Conservation (phyloP, 2,797 vertebrate species). For the Sarcoramphus papa region DNA sequence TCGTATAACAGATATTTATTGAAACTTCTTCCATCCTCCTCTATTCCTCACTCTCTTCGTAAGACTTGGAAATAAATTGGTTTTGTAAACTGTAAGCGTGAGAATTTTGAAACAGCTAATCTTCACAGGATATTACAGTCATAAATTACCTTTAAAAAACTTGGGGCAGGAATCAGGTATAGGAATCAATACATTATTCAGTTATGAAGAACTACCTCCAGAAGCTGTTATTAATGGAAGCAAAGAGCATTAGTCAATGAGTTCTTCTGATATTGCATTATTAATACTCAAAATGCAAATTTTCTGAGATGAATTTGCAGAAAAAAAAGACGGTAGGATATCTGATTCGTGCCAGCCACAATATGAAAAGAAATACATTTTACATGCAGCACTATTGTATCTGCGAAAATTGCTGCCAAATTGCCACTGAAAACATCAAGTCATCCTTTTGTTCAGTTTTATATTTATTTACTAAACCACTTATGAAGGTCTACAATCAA, state of each 20-base stretch:
- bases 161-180: background rate
- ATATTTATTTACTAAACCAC: constrained; percentile 32
- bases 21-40: background rate
- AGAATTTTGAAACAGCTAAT: constrained; percentile 17
- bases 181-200: background rate
- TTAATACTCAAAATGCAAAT: background rate
- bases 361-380: constrained; percentile 18
- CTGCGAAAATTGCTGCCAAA: background rate
- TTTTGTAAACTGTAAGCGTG: background rate
- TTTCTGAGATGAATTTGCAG: background rate
- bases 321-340: background rate
- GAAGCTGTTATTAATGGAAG: background rate
- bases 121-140: constrained; percentile 5
- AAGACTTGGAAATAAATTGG: background rate
- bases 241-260: background rate
- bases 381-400: background rate
- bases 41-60: background rate
- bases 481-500: background rate
- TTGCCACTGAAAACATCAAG: background rate
- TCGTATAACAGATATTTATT: background rate
- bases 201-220: background rate
- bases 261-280: background rate
- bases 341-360: background rate
- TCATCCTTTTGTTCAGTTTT: constrained; percentile 23
- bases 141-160: constrained; percentile 25